Base-by-base conservation (phyloP, 2,797 vertebrate species). In the Catharus ustulatus region DNA sequence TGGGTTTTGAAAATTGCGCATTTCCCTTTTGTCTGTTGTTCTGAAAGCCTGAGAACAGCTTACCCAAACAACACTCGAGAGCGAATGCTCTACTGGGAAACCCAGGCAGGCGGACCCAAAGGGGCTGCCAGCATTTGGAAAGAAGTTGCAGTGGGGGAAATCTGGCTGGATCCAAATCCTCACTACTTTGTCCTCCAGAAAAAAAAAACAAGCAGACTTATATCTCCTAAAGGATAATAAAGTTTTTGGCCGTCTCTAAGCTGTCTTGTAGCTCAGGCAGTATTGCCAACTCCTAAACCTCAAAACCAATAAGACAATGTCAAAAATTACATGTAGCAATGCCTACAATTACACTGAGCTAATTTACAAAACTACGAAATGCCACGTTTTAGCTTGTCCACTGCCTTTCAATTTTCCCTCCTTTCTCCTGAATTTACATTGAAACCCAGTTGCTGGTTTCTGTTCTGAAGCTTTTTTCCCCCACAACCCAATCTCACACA, bases 101-200 rank as follows among this genome's bases (percentile, higher is more conserved):
- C 17, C 12, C 30, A 72, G 23, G 51, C 48, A 84, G 62, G 22
- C 3, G 0, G 27, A 55, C 26, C 62, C 3, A 0, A 0, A 66
- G 15, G 74, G 9, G 6, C 34, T 51, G 77, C 12, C 38, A 52
- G 51, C 11, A 10, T 1, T 49, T 30, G 30, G 24, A 77, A 76
- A 85, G 21, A 86, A 71, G 11, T 36, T 32, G 14, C 16, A 40
- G 24, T 5, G 2, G 16, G 7, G 22, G 3, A 80, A 92, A 58
- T 43, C 38, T 46, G 34, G 12, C 13, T 61, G 38, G 30, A 83
- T 42, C 22, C 72, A 92, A 85, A 79, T 34, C 46, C 34, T 55
- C 34, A 48, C 36, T 48, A 54, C 23, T 74, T 52, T 68, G 20
- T 36, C 32, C 26, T 68, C 32, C 62, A 42, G 6, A 27, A 26